These are phyloP conservation scores for Aethina tumida DNA, from an alignment of 1,140 invertebrate genomes.

Conservation along the genomic window DNA sequence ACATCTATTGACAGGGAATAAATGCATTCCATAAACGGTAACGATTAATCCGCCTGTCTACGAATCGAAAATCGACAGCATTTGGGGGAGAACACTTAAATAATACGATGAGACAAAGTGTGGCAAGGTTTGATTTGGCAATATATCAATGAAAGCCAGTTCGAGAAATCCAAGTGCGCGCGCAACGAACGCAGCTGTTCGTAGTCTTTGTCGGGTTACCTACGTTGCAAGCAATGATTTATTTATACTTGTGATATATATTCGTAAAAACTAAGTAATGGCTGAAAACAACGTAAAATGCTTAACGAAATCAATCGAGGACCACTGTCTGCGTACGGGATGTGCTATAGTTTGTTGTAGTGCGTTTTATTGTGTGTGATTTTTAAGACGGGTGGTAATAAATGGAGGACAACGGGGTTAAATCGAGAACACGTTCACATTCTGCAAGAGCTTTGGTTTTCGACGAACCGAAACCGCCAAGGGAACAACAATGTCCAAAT, in stretches of 20 bases:
- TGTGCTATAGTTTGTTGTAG: slow-evolving; percentile 7
- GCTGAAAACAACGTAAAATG: slow-evolving; percentile 3
- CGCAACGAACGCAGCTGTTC: slow-evolving; percentile 22
- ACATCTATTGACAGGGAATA: too few relatives aligned
- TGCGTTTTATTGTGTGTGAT: slow-evolving; percentile 5
- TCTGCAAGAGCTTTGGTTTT: slow-evolving; percentile 45
- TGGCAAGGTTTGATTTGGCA: slow-evolving; percentile 18
- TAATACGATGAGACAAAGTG: too few relatives aligned
- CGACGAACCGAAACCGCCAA: slow-evolving; percentile 29
- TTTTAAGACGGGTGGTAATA: slow-evolving; percentile 20
- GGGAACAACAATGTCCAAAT: slow-evolving; percentile 14
- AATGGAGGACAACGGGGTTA: slow-evolving; percentile 33
- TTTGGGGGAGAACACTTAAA: too few relatives aligned
- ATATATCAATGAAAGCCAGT: slow-evolving; percentile 15
- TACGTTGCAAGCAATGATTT: slow-evolving; percentile 20
- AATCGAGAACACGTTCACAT: slow-evolving; percentile 41
- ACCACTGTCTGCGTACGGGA: neutral
- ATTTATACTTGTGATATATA: slow-evolving; percentile 15
- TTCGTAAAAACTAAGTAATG: slow-evolving; percentile 11
- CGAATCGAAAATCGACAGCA: too few relatives aligned
- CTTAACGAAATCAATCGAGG: slow-evolving; percentile 2
- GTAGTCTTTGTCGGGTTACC: slow-evolving; percentile 21
- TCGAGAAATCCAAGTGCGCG: slow-evolving; percentile 12
- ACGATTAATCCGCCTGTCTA: too few relatives aligned
- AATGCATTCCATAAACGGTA: too few relatives aligned